Evolutionary conservation across 1,140 invertebrate species (phyloP).

Genomic region (Prorops nasuta): DNA sequence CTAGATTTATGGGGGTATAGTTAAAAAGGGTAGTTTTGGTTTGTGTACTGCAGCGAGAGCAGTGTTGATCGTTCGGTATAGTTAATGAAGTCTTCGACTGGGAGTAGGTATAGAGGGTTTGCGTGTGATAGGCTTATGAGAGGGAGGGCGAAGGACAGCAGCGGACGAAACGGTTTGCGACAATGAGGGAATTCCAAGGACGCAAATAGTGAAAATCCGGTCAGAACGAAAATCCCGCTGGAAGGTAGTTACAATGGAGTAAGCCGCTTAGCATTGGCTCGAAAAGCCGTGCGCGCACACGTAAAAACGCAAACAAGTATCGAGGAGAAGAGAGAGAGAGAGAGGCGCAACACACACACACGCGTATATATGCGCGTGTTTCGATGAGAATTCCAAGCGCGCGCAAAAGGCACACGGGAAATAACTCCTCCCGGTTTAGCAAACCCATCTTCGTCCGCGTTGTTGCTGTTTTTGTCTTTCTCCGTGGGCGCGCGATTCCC

Average conservation of each 20-base stretch:
- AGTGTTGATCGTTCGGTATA: not conserved
- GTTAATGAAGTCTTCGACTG: not conserved
- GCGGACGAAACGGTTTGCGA: no score
- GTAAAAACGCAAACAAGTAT: not conserved
- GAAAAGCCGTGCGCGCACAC: not conserved
- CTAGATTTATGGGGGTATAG: no score
- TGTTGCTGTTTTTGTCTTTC: not conserved
- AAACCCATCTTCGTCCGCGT: not conserved
- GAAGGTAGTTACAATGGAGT: not conserved
- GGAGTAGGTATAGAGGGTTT: not conserved
- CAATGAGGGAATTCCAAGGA: no score
- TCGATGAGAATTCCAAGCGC: conserved; percentile 1
- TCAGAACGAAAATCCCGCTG: not conserved
- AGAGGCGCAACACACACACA: conserved; percentile 1
- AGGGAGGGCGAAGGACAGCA: no score
- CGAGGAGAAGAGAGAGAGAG: not conserved
- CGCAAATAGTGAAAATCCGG: not conserved
- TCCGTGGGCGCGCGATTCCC: no score
- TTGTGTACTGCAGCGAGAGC: no score
- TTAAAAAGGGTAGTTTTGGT: no score
- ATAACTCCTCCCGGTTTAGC: not conserved
- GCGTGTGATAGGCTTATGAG: not conserved
- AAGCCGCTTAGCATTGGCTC: not conserved
- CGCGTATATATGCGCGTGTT: conserved; percentile 7
- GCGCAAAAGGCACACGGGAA: not conserved